These are phyloP conservation scores for Physella acuta DNA, from an alignment of 1,140 invertebrate genomes.

Conservation along the genomic window DNA sequence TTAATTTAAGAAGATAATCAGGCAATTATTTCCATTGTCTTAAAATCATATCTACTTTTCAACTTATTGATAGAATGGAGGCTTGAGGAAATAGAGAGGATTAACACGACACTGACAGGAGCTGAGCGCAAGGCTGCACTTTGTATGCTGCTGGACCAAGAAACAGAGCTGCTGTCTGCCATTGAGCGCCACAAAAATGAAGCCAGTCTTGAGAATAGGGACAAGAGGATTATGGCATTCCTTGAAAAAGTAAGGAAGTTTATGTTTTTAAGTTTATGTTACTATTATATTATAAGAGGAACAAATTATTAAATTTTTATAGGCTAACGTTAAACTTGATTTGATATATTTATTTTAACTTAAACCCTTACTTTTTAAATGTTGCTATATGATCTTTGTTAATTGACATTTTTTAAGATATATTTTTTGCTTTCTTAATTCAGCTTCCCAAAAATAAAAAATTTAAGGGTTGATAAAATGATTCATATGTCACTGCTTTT, in stretches of 20 bases:
- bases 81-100: slow-evolving; percentile 56
- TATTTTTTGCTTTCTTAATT: too few species aligned
- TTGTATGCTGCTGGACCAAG: slow-evolving; percentile 60
- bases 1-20: neutral
- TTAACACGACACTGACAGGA: slow-evolving; percentile 50
- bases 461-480: too few species aligned
- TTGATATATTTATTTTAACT: too few species aligned
- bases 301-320: too few species aligned
- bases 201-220: slow-evolving; percentile 53
- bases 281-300: too few species aligned
- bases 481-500: too few species aligned
- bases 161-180: slow-evolving; percentile 58
- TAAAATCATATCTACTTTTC: neutral
- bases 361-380: too few species aligned
- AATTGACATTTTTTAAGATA: too few species aligned
- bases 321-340: too few species aligned
- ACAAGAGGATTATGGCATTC: slow-evolving; percentile 54
- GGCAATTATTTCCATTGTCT: neutral
- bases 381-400: too few species aligned
- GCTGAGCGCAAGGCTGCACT: slow-evolving; percentile 60
- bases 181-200: slow-evolving; percentile 60
- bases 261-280: too few species aligned
- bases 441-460: too few species aligned
- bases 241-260: slow-evolving; percentile 52
- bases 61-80: slow-evolving; percentile 52